Percentiles rank a stretch among this genome's conserved stretches.
phyloP scores from a whole-genome alignment of 1,140 invertebrate genomes.

The Bradynema listronoti region DNA sequence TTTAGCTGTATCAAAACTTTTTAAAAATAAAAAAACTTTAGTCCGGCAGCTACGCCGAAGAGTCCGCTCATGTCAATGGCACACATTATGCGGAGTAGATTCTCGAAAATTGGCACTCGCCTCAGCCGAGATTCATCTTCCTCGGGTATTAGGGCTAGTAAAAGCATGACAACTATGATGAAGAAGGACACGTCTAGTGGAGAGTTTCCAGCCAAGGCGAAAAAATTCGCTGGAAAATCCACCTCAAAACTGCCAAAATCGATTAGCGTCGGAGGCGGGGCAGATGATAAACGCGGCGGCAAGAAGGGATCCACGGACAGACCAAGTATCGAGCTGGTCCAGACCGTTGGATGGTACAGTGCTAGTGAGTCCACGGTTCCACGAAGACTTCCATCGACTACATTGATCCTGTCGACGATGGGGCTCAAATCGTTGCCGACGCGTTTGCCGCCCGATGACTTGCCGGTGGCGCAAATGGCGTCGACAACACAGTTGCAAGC shows the following conservation, averaged over 20 bases:
- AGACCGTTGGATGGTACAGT: slow-evolving; percentile 1
- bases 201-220: neutral
- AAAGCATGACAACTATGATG: slow-evolving; percentile 9
- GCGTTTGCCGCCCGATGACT: slow-evolving; percentile 10
- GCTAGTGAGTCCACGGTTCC: slow-evolving; percentile 10
- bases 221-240: slow-evolving; percentile 3
- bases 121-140: slow-evolving; percentile 10
- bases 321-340: neutral
- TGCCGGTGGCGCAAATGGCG: neutral
- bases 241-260: slow-evolving; percentile 16
- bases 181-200: neutral
- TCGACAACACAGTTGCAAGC: too few species aligned
- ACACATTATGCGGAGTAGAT: slow-evolving; percentile 26
- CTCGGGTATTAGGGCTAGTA: neutral
- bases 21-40: neutral
- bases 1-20: slow-evolving; percentile 8
- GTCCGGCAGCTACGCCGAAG: slow-evolving; percentile 16
- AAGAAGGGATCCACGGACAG: neutral
- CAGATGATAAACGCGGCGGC: too few species aligned
- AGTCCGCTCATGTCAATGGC: slow-evolving; percentile 43
- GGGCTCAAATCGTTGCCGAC: neutral
- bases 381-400: slow-evolving; percentile 16
- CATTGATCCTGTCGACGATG: slow-evolving; percentile 16
- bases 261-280: too few species aligned
- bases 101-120: slow-evolving; percentile 27